Conservation (phyloP, 2,888 invertebrate genomes). For the Pollenia angustigena region DNA sequence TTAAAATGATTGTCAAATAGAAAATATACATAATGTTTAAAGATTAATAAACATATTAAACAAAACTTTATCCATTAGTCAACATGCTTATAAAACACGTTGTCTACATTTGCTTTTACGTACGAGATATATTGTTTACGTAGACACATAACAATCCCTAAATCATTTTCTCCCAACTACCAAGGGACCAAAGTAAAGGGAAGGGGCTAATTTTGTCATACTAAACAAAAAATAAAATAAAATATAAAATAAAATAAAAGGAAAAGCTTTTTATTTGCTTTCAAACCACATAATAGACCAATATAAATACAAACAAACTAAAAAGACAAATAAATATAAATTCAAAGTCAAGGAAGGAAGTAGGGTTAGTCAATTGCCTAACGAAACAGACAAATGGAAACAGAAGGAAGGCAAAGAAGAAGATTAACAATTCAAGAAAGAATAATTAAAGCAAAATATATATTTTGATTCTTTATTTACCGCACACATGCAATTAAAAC, state of each 20-base stretch:
- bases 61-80: too few species aligned
- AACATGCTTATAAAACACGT: too few species aligned
- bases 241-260: background rate
- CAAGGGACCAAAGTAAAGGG: too few species aligned
- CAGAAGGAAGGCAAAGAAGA: background rate
- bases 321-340: slow-evolving; percentile 26
- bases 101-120: too few species aligned
- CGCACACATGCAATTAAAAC: background rate
- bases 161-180: too few species aligned
- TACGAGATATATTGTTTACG: too few species aligned
- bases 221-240: background rate
- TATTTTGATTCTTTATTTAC: background rate
- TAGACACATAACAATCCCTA: too few species aligned
- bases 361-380: background rate
- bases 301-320: slow-evolving; percentile 25
- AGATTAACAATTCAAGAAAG: background rate
- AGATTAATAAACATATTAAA: too few species aligned
- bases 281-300: slow-evolving; percentile 28
- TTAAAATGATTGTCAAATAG: too few species aligned
- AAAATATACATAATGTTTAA: too few species aligned
- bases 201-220: too few species aligned
- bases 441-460: slow-evolving; percentile 19
- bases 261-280: background rate
- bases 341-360: slow-evolving; percentile 22
- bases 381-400: background rate